Conservation (phyloP, 2,888 invertebrate genomes). For the Onchidella celtica region DNA sequence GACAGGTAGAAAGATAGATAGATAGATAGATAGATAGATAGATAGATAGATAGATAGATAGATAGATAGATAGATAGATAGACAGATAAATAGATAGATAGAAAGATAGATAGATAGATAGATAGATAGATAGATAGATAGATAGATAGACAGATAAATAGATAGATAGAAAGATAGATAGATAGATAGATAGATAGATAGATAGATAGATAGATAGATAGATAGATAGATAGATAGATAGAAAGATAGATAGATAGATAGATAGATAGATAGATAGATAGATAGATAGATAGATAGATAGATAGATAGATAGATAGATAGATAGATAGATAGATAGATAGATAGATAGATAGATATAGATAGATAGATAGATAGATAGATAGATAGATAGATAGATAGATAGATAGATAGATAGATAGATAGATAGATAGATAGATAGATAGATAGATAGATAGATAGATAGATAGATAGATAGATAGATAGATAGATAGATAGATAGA, state of each 20-base stretch:
- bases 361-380: too few relatives aligned
- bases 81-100: too few relatives aligned
- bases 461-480: too few relatives aligned
- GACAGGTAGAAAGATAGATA: too few relatives aligned
- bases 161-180: slow-evolving; percentile 14
- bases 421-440: too few relatives aligned
- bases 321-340: neutral
- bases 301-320: slow-evolving; percentile 7
- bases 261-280: slow-evolving; percentile 25
- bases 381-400: too few relatives aligned
- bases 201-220: slow-evolving; percentile 17
- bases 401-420: too few relatives aligned
- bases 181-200: slow-evolving; percentile 14
- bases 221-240: slow-evolving; percentile 13
- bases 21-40: slow-evolving; percentile 31
- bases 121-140: slow-evolving; percentile 18
- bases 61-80: slow-evolving; percentile 38
- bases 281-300: slow-evolving; percentile 18
- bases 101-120: slow-evolving; percentile 34
- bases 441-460: too few relatives aligned
- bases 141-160: too few relatives aligned
- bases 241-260: slow-evolving; percentile 23
- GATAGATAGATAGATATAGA: too few relatives aligned
- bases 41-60: slow-evolving; percentile 38
- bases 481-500: too few relatives aligned